Evolutionary conservation across 2,113 vertebrate species (phyloP), one percentile per base, ranked within the genome.

Genomic region (Charina bottae): DNA sequence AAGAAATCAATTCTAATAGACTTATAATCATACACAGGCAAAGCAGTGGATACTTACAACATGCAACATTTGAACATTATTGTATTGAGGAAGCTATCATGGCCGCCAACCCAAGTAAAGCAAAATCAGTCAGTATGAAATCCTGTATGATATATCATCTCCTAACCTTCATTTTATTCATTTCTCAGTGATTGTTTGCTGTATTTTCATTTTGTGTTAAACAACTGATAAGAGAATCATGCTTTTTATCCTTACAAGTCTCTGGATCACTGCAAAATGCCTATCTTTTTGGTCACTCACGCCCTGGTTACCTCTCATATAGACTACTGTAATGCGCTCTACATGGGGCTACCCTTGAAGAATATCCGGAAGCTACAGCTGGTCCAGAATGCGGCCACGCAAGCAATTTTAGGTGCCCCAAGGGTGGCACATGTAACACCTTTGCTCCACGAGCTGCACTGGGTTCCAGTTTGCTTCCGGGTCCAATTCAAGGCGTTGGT

Each of bases 231-330:
- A 78, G 49, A 54, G 62, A 72, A 58, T 6, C 53, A 23, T 42
- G 21, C 46, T 92, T 93, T 4, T 55, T 56, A 19, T 56, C 54
- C 53, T 56, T 19, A 55, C 2, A 28, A 17, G 13, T 83, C 37
- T 86, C n/a, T 17, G 2, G 46, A 88, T 93, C 56, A 64, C 85
- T 93, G 6, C 0, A 94, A 92, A 91, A 49, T 46, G 89, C 68
- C 90, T 72, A 17, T 24, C 62, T n/a, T n/a, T n/a, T n/a, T n/a
- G n/a, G n/a, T n/a, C n/a, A n/a, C n/a, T n/a, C n/a, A n/a, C n/a
- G n/a, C n/a, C n/a, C n/a, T n/a, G n/a, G n/a, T n/a, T n/a, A n/a
- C n/a, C n/a, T n/a, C n/a, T n/a, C n/a, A n/a, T n/a, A n/a, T n/a
- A n/a, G n/a, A n/a, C n/a, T n/a, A n/a, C n/a, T n/a, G n/a, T n/a